Conservation (phyloP, 2,888 invertebrate genomes). For the Reticulitermes lucifugus region DNA sequence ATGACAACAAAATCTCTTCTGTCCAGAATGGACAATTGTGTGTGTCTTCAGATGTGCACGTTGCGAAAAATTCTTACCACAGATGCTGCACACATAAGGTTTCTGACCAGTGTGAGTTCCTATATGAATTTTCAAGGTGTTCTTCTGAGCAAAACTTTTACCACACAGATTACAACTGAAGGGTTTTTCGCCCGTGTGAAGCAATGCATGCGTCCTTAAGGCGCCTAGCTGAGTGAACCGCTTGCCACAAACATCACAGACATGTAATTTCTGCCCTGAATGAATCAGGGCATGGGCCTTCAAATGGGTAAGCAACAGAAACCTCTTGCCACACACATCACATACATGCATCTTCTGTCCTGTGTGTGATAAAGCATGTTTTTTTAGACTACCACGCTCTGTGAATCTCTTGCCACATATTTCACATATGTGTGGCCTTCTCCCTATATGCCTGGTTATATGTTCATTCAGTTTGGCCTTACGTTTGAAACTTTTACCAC, state of each 20-base stretch:
- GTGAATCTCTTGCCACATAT: constrained; percentile 45
- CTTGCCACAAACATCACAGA: constrained; percentile 44
- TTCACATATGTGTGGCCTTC: constrained; percentile 45
- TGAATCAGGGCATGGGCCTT: constrained; percentile 47
- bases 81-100: constrained; percentile 38
- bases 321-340: constrained; percentile 47
- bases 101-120: constrained; percentile 19
- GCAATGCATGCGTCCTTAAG: constrained; percentile 47
- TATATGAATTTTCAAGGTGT: constrained; percentile 28
- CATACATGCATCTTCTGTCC: constrained; percentile 31
- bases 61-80: constrained; percentile 25
- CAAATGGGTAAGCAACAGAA: constrained; percentile 47
- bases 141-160: constrained; percentile 24
- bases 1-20: constrained; percentile 44
- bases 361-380: constrained; percentile 17
- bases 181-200: constrained; percentile 50
- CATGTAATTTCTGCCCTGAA: constrained; percentile 49
- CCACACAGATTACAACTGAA: constrained; percentile 51
- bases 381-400: neutral
- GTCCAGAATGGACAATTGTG: constrained; percentile 20
- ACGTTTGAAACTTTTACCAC: constrained; percentile 23
- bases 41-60: constrained; percentile 27
- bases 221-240: constrained; percentile 39
- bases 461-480: constrained; percentile 44
- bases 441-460: constrained; percentile 44